Conservation (phyloP, 1,140 invertebrate species). For the Oncopeltus fasciatus region DNA sequence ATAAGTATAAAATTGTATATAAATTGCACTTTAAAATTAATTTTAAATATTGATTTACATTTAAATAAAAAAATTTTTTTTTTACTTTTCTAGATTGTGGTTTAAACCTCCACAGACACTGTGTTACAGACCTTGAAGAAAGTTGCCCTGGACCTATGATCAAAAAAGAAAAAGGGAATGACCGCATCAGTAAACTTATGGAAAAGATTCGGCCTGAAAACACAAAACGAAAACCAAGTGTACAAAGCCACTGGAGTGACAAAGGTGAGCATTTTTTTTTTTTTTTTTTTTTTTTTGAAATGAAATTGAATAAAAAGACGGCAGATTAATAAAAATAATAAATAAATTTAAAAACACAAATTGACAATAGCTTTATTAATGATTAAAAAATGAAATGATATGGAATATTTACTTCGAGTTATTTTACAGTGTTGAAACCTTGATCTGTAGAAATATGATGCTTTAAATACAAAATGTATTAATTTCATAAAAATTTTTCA, state of each 20-base stretch:
- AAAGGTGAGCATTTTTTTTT: constrained; percentile 23
- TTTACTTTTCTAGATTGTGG: constrained; percentile 55
- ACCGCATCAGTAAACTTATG: constrained; percentile 59
- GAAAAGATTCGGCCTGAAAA: constrained; percentile 50
- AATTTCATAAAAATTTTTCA: too few species aligned
- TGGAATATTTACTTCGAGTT: too few species aligned
- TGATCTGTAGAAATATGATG: too few species aligned
- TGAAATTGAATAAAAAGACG: too few species aligned
- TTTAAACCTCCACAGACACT: constrained; percentile 73
- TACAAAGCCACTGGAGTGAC: constrained; percentile 35
- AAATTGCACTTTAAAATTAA: not conserved
- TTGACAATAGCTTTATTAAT: too few species aligned
- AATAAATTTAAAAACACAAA: too few species aligned
- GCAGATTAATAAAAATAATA: too few species aligned
- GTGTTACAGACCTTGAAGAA: constrained; percentile 69
- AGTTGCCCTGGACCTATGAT: constrained; percentile 63
- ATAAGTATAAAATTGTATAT: not conserved
- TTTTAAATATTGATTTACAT: not conserved
- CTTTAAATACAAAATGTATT: too few species aligned
- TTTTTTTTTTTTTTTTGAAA: not conserved
- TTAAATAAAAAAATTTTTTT: not conserved
- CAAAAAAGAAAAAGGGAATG: constrained; percentile 47
- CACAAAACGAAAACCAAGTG: constrained; percentile 34
- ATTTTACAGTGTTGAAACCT: too few species aligned
- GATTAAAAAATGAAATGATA: too few species aligned